phyloP scores from a whole-genome alignment of 2,888 invertebrate species.

The Eupithecia abbreviata region DNA sequence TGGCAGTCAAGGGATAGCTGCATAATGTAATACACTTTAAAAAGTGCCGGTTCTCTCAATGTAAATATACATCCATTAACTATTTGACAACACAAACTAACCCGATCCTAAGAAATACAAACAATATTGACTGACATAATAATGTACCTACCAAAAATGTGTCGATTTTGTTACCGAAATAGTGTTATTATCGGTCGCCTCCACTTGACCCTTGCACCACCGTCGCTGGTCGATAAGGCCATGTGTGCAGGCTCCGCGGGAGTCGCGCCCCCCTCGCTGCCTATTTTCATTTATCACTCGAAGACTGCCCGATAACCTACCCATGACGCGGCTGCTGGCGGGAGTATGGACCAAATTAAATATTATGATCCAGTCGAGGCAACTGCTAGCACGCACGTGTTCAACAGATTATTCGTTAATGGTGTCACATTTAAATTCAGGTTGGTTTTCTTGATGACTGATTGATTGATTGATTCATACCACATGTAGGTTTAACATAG shows the following conservation, averaged over 20 bases:
- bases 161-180: neutral
- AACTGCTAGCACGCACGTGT: conserved; percentile 33
- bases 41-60: neutral
- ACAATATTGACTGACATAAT: neutral
- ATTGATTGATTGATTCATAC: conserved; percentile 11
- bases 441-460: conserved; percentile 17
- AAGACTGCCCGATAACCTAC: conserved; percentile 51
- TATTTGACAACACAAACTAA: neutral
- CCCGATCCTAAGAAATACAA: neutral
- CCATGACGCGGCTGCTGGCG: conserved; percentile 37
- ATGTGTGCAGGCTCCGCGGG: conserved; percentile 81
- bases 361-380: conserved; percentile 39
- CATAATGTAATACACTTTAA: neutral
- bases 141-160: neutral
- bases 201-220: conserved; percentile 47
- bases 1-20: neutral
- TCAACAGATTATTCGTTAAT: conserved; percentile 26
- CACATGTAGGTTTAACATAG: neutral
- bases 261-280: conserved; percentile 75
- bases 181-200: conserved; percentile 11
- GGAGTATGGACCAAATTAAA: conserved; percentile 47
- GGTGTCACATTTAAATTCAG: conserved; percentile 16
- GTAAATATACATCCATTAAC: neutral
- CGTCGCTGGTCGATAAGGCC: conserved; percentile 73
- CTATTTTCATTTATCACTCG: conserved; percentile 82